These are phyloP conservation scores for Leuciscus idus DNA, from an alignment of 2,113 vertebrate species.

Conservation along the genomic window DNA sequence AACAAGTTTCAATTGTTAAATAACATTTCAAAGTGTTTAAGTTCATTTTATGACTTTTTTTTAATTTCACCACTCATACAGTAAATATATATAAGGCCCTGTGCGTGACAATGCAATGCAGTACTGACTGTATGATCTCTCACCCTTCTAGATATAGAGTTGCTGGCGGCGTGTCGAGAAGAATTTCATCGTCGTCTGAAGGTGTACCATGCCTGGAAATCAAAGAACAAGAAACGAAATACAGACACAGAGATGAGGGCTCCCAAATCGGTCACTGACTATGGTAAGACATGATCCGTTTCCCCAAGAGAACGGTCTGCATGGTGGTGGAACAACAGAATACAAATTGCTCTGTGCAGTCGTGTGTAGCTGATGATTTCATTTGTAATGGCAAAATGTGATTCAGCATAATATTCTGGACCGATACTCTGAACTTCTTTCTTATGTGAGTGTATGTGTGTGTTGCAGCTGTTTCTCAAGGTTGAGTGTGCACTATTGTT, in stretches of 20 bases:
- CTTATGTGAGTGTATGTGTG: neutral
- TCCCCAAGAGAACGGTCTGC: neutral
- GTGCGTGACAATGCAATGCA: neutral
- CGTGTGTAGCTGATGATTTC: neutral
- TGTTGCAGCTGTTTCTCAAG: constrained; percentile 23
- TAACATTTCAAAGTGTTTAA: too few species aligned
- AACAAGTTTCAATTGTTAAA: too few species aligned
- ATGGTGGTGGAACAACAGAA: neutral
- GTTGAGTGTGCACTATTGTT: constrained; percentile 31
- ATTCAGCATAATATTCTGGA: constrained; percentile 7
- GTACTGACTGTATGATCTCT: neutral
- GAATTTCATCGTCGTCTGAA: constrained; percentile 98
- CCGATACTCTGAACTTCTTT: neutral
- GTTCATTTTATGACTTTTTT: too few species aligned
- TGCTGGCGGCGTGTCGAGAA: constrained; percentile 95
- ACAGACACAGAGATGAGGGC: constrained; percentile 90
- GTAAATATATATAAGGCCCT: too few species aligned
- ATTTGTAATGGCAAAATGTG: constrained; percentile 11
- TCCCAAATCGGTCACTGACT: constrained; percentile 95
- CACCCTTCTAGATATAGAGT: constrained; percentile 87
- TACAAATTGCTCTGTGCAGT: neutral
- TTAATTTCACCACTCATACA: too few species aligned
- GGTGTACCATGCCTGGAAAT: constrained; percentile 98
- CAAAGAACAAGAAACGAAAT: constrained; percentile 96
- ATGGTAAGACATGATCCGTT: constrained; percentile 79